These are phyloP conservation scores for Parapristionchus giblindavisi DNA, from an alignment of 2,888 invertebrate species.

Conservation along the genomic window DNA sequence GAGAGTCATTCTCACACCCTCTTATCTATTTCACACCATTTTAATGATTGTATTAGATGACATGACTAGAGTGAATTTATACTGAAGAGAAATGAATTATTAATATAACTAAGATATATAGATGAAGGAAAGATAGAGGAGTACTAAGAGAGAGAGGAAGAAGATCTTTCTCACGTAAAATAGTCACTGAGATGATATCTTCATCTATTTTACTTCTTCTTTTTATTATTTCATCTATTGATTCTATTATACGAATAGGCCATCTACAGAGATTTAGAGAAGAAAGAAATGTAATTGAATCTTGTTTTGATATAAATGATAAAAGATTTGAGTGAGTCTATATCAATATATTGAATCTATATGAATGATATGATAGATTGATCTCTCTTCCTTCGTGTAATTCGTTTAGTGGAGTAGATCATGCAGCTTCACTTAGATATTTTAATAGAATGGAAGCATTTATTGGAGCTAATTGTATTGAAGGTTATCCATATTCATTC, in stretches of 20 bases:
- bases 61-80: constrained; percentile 22
- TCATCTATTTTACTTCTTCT: constrained; percentile 4
- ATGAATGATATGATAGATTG: constrained; percentile 40
- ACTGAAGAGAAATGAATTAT: background rate
- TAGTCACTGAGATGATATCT: background rate
- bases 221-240: background rate
- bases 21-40: constrained; percentile 18
- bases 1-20: constrained; percentile 15
- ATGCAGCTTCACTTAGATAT: constrained; percentile 50
- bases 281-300: constrained; percentile 2
- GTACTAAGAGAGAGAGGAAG: background rate
- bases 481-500: constrained; percentile 39
- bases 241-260: background rate
- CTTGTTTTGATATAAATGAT: constrained; percentile 4
- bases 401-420: constrained; percentile 54
- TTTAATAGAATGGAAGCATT: constrained; percentile 47
- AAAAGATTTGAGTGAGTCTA: background rate
- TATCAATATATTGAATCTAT: background rate
- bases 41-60: too few species aligned
- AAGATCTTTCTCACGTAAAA: background rate
- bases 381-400: constrained; percentile 50
- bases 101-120: too few species aligned
- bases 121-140: too few species aligned
- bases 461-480: constrained; percentile 51
- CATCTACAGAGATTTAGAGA: background rate